Base-by-base conservation (phyloP, 2,888 invertebrate genomes). In the Nineta flava region DNA sequence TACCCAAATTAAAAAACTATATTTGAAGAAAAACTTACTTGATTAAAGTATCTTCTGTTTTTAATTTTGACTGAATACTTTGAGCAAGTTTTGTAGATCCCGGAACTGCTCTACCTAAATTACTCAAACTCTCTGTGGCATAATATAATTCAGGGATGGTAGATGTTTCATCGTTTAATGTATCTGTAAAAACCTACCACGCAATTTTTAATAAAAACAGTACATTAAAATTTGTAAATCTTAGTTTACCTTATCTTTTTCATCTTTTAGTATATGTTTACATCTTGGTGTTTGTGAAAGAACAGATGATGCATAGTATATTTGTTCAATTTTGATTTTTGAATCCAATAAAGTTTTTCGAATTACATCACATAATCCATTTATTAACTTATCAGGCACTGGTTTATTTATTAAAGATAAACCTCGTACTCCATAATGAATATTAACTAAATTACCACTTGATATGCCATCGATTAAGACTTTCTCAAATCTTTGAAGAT, bases 391-490 rank as follows among this genome's bases (percentile, higher is more conserved):
- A 13, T 13, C 69, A 38, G 72, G 76, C 52, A 83, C 63, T 12
- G 74, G 64, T 55, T 76, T 74, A 57, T 77, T 80, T 2, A 87
- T 68, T 44, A 81, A 67, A 56, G 76, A 79, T 50, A 82, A 74
- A 45, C 90, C 92, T 49, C 80, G 71, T 1, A 82, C 72, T 3
- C 85, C 80, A 69, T 84, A 83, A 62, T 87, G 84, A 31, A 84
- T 65, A 4, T 77, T 67, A 49, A 76, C 67, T 44, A 84, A 60
- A 62, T 87, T 86, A 55, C 73, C 60, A 41, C 56, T 58, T 38
- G 62, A 53, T n/a, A 62, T 59, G 43, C 58, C 61, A 26, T 54
- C 56, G 10, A 53, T 55, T 31, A 66, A 56, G 17, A 61, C 57
- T 49, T 59, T 55, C 38, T 62, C 31, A 43, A 66, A 60, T 54